Evolutionary conservation across 2,113 vertebrate species (phyloP), one percentile per base, ranked within the genome.

Genomic region (Haemorhous mexicanus): DNA sequence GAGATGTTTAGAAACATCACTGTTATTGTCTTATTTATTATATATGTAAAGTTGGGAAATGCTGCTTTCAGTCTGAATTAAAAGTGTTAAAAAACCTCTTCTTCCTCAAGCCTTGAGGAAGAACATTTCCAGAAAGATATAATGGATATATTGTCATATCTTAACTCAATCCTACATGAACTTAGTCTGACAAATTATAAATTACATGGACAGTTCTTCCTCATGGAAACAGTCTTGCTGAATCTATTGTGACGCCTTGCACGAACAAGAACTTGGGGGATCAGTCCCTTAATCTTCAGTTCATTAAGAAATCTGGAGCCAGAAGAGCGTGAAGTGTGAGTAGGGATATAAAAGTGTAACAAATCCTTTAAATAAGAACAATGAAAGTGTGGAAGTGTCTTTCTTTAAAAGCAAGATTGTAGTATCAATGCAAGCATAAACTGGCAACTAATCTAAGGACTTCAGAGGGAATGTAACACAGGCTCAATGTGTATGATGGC

Each of bases 281-380:
- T 97, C 90, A 90, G 94, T 59, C 76, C 73, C 78, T 97, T 97
- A 97, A 95, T 98, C 95, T 97, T 96, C 80, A 58, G 53, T 18
- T 16, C 41, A 84, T 94, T 97, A 90, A 89, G 93, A 97, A 97
- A 96, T 97, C 87, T 96, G 91, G 89, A 96, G 49, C 78, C 88
- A 96, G 96, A 95, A 87, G 63, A 89, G 47, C 43, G 6, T 96
- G 86, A 96, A 95, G 53, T 95, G 43, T 94, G 83, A 95, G 76
- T 39, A 79, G 84, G 76, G 56, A 86, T 96, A 83, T 85, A 95
- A 87, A 96, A 94, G 89, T 97, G 78, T 96, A 95, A 96, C 90
- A 95, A 94, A 94, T 97, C 96, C 94, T 97, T 91, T 95, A 97
- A 97, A 92, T 91, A 79, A 98, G 66, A 95, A 97, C 87, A 97